Base-by-base conservation (phyloP, 2,797 vertebrate species). In the Ficedula albicollis region DNA sequence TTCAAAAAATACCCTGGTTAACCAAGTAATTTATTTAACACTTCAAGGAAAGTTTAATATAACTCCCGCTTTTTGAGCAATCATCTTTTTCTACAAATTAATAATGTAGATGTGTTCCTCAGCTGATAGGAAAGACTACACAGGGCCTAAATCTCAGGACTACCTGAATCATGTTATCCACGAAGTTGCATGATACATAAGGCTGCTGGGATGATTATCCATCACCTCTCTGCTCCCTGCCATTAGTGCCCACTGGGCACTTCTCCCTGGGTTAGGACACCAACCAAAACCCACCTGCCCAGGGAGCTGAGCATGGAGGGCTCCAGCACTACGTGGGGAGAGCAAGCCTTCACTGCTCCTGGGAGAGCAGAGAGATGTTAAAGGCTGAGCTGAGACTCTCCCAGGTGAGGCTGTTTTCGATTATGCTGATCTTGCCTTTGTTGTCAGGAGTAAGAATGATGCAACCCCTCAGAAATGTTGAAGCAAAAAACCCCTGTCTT, bases 371-470 rank as follows among this genome's bases (percentile, higher is more conserved):
- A 25, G 6, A 13, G 54, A 13, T 43, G 52, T 13, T 44, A 26
- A 38, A 20, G 48, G 10, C 43, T 29, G 76, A 76, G 78, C 60
- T 29, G 54, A 18, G 68, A 14, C 19, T 69, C 52, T 43, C 39
- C 36, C 56, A 62, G 52, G 32, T 36, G 56, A 86, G 93, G 73
- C 62, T 93, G 67, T 83, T 91, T 90, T 87, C 17, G 34, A 26
- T 29, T 27, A 69, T 54, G 54, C 81, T 70, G 66, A 72, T 87
- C 73, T 43, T 64, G 58, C 58, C 46, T 94, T 90, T 91, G 82
- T 70, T 90, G 89, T 94, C 67, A 89, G 75, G 70, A 91, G 68
- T 96, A 94, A 80, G 68, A 95, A 85, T 92, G 90, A 88, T 82
- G 92, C 91, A 95, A 93, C 59, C 27, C 10, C 54, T 89, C 41